Base-by-base conservation (phyloP, 2,888 invertebrate genomes). In the Augochlorella aurata region DNA sequence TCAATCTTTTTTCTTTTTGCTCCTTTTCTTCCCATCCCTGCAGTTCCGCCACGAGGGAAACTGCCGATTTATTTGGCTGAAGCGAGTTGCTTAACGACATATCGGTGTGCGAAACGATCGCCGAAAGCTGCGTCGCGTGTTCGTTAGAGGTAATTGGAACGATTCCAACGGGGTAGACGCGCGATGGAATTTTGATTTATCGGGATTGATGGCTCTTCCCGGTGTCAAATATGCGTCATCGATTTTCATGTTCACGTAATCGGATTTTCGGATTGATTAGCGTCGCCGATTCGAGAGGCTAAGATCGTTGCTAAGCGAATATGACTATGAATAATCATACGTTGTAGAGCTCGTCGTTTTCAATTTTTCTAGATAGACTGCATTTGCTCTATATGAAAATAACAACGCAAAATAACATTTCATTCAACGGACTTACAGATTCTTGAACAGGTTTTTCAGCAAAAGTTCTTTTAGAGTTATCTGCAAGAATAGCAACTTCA, bases 181-280 rank as follows among this genome's bases (percentile, higher is more conserved):
- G 14, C 44, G 16, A 24, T n/a, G 29, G 61, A 69, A 69, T 76
- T 63, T 66, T 21, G 50, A 52, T 29, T 49, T 29, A 7, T 2
- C 14, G n/a, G 21, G 38, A 75, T 49, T 44, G 63, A 29, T 82
- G 75, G 45, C 76, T 50, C 14, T 63, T 29, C 16, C 29, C 49
- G 18, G n/a, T 54, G 18, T 66, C 24, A n/a, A 54, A 44, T 50
- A 45, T 29, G 45, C 58, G 52, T 65, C 63, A 45, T 45, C 66
- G 66, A 45, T 66, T 66, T 66, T 66, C 38, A 21, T 45, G 66
- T 14, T 45, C 21, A 14, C 7, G 45, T 45, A 45, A 66, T 66
- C 45, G 66, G 21, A 66, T 45, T 66, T 21, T 47, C 66, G 45
- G 66, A 45, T 21, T 38, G 66, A 66, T 45, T 45, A 66, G 14